Conservation (phyloP, 2,113 vertebrate species). For the Anser cygnoides region DNA sequence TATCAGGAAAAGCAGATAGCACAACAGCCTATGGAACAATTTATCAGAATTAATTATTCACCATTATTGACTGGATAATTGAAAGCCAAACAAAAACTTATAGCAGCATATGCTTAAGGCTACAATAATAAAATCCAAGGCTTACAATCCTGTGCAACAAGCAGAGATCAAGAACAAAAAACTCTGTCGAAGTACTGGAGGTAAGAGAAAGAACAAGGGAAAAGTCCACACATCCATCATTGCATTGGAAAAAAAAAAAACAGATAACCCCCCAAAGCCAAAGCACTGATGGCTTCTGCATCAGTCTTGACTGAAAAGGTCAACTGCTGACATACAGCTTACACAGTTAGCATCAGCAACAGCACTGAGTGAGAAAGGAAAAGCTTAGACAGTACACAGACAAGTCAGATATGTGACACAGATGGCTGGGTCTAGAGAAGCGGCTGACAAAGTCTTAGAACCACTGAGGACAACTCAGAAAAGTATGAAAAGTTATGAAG, state of each 20-base stretch:
- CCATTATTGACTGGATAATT: not conserved
- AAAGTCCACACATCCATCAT: not conserved
- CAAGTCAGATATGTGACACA: not conserved
- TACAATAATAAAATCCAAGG: not conserved
- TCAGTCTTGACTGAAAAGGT: not conserved
- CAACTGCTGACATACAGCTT: not conserved
- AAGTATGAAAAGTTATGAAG: not conserved
- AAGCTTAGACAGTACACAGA: not conserved
- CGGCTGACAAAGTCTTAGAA: not conserved
- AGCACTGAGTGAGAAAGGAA: not conserved
- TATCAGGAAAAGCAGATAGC: not conserved
- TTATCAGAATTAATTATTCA: not conserved
- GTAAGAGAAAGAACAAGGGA: not conserved
- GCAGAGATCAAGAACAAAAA: not conserved
- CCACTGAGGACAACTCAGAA: not conserved
- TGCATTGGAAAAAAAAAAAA: not conserved
- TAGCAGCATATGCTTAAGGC: not conserved
- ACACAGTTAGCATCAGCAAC: not conserved
- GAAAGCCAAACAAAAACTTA: not conserved
- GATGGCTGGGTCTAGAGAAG: not conserved
- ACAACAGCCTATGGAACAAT: not conserved
- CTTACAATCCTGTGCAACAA: not conserved
- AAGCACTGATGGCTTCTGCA: not conserved
- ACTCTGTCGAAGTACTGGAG: not conserved
- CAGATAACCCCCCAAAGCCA: not conserved